These are phyloP conservation scores for Penaeus vannamei DNA, from an alignment of 1,140 invertebrate genomes.

Conservation along the genomic window DNA sequence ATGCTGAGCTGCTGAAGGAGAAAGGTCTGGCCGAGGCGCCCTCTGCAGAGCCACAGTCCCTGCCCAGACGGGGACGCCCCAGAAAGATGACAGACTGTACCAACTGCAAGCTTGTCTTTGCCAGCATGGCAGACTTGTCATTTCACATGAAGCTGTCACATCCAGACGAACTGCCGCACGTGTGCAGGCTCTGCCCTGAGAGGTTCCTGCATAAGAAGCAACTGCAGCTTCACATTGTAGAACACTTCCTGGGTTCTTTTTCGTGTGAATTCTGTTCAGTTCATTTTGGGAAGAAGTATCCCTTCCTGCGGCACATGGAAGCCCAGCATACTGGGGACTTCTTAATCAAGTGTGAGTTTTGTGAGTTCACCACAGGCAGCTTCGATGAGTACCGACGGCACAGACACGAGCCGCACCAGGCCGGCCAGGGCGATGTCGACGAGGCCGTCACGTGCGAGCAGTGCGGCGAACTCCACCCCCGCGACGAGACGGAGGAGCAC, in stretches of 20 bases:
- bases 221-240: slow-evolving; percentile 47
- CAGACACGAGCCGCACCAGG: slow-evolving; percentile 36
- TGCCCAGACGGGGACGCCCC: slow-evolving; percentile 37
- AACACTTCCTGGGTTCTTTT: slow-evolving; percentile 55
- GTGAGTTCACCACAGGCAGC: slow-evolving; percentile 44
- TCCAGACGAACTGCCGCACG: slow-evolving; percentile 42
- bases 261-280: slow-evolving; percentile 51
- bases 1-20: slow-evolving; percentile 52
- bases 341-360: slow-evolving; percentile 58
- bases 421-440: neutral
- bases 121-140: slow-evolving; percentile 8
- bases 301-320: slow-evolving; percentile 54
- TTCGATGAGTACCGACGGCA: slow-evolving; percentile 39
- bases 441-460: slow-evolving; percentile 19
- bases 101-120: slow-evolving; percentile 35
- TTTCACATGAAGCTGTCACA: slow-evolving; percentile 38
- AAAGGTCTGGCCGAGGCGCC: slow-evolving; percentile 52
- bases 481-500: slow-evolving; percentile 53
- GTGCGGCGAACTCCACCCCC: slow-evolving; percentile 40
- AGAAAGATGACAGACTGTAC: slow-evolving; percentile 52
- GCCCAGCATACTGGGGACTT: slow-evolving; percentile 55
- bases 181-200: slow-evolving; percentile 57
- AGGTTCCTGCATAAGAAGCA: slow-evolving; percentile 40
- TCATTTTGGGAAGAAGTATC: slow-evolving; percentile 54
- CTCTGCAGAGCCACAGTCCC: slow-evolving; percentile 28